A percentile compares a stretch with the other conserved stretches of the same genome.
phyloP scores from a whole-genome alignment of 1,140 invertebrate genomes.

The Mamestra configurata region DNA sequence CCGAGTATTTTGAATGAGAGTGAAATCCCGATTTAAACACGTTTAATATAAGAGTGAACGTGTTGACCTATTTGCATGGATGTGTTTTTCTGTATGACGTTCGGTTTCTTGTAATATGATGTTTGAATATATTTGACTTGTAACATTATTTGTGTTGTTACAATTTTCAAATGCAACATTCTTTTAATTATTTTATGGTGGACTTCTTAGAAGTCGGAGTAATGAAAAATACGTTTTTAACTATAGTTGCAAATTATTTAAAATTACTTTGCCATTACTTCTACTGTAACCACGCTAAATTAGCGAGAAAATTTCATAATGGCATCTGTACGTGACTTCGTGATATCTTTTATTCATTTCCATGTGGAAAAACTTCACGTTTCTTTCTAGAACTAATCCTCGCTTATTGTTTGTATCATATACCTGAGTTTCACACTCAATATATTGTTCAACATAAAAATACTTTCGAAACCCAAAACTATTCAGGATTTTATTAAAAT shows the following conservation, averaged over 20 bases:
- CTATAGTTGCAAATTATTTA: background rate
- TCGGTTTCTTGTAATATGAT: background rate
- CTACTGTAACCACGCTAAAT: background rate
- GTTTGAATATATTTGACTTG: background rate
- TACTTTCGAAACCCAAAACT: background rate
- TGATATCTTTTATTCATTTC: background rate
- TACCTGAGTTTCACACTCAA: background rate
- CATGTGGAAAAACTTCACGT: background rate
- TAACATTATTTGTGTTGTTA: background rate
- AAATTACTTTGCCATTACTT: background rate
- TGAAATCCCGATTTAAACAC: slow-evolving; percentile 62
- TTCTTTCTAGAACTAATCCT: background rate
- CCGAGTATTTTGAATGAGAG: slow-evolving; percentile 54
- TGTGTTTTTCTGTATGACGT: slow-evolving; percentile 35
- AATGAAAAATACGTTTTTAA: too few relatives aligned
- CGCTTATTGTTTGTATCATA: background rate
- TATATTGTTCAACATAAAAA: background rate
- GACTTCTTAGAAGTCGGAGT: too few relatives aligned
- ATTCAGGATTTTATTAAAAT: slow-evolving; percentile 5
- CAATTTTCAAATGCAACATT: background rate
- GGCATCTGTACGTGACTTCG: background rate
- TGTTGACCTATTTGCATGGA: slow-evolving; percentile 66
- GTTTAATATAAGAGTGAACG: slow-evolving; percentile 63
- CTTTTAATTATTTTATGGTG: too few relatives aligned
- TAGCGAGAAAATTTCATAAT: background rate